Conservation (phyloP, 2,113 vertebrate genomes). For the Lophura nycthemera region DNA sequence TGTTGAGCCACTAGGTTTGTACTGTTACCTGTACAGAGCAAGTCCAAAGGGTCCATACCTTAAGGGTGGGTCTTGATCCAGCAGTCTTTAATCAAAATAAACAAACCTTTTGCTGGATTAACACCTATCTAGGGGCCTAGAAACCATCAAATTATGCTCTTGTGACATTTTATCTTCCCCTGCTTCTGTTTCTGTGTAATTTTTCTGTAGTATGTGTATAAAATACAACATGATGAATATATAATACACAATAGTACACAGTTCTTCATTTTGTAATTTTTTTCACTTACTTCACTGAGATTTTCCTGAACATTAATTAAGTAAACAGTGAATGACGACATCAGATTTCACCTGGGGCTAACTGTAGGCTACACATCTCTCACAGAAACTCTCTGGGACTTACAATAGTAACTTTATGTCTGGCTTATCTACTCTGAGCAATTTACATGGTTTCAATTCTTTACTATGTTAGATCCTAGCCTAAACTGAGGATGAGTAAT, state of each 20-base stretch:
- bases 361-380: not conserved
- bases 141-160: not conserved
- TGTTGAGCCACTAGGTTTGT: not conserved
- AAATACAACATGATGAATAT: not conserved
- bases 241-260: not conserved
- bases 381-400: not conserved
- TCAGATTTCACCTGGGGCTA: not conserved
- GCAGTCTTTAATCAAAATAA: not conserved
- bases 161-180: not conserved
- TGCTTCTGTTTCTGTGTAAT: not conserved
- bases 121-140: not conserved
- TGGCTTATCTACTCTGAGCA: not conserved
- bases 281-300: not conserved
- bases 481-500: not conserved
- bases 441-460: not conserved
- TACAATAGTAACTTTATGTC: not conserved
- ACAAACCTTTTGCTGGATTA: not conserved
- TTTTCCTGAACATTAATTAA: not conserved
- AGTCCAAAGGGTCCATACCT: not conserved
- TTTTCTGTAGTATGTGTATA: not conserved
- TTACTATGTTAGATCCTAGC: not conserved
- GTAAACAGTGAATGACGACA: not conserved
- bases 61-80: not conserved
- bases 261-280: not conserved
- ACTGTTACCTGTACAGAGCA: accelerated